phyloP scores from a whole-genome alignment of 2,113 vertebrate genomes.

The Percopsis transmontana region DNA sequence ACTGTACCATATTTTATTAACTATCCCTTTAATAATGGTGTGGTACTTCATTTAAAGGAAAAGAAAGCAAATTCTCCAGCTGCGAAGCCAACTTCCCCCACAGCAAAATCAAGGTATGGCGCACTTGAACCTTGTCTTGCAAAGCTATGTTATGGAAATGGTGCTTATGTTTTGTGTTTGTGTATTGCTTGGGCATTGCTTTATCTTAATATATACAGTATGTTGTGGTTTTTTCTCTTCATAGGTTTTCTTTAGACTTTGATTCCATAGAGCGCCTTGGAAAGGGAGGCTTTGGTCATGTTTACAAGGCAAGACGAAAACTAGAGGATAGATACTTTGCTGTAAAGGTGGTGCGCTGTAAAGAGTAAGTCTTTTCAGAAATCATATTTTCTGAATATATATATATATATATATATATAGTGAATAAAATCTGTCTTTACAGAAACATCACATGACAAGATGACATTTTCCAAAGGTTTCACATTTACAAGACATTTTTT shows the following conservation, averaged over 20 bases:
- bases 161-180: neutral
- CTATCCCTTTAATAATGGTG: slow-evolving; percentile 24
- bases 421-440: neutral
- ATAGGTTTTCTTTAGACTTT: slow-evolving; percentile 70
- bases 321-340: slow-evolving; percentile 54
- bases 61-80: neutral
- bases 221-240: neutral
- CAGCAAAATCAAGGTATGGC: slow-evolving; percentile 50
- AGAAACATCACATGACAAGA: neutral
- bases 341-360: slow-evolving; percentile 69
- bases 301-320: slow-evolving; percentile 68
- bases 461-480: neutral
- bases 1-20: neutral
- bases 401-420: neutral
- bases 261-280: slow-evolving; percentile 55
- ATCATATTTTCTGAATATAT: neutral
- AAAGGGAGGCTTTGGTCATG: slow-evolving; percentile 70
- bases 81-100: slow-evolving; percentile 3
- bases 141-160: too few species aligned
- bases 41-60: slow-evolving; percentile 17
- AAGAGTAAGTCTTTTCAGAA: slow-evolving; percentile 55
- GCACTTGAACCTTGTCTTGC: neutral
- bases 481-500: neutral
- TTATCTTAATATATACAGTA: neutral
- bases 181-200: neutral